A percentile compares a stretch with the other conserved stretches of the same genome.
Conservation (phyloP, 2,888 invertebrate species). For the Hemaris fuciformis region DNA sequence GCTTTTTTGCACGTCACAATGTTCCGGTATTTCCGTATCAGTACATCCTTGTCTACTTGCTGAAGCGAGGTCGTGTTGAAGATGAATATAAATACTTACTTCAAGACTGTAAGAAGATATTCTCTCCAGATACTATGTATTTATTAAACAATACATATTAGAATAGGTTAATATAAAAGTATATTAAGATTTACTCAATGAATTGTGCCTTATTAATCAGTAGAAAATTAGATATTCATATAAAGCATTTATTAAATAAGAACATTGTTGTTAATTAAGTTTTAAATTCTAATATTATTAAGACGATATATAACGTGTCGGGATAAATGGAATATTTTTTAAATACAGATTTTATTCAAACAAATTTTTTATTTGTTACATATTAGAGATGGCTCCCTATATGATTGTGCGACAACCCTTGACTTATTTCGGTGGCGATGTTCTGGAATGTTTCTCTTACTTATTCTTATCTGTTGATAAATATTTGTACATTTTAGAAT, state of each 20-base stretch:
- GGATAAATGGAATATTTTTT: constrained; percentile 4
- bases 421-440: constrained; percentile 23
- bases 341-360: neutral
- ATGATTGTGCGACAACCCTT: constrained; percentile 17
- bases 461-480: constrained; percentile 27
- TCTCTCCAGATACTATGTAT: constrained; percentile 56
- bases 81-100: constrained; percentile 71
- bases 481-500: neutral
- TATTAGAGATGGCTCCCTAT: neutral
- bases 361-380: neutral
- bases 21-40: constrained; percentile 76
- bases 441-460: constrained; percentile 21
- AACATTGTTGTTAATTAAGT: neutral
- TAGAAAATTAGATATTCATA: neutral
- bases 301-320: neutral
- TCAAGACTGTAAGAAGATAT: constrained; percentile 65
- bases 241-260: neutral
- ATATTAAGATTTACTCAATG: neutral
- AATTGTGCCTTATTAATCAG: neutral
- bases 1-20: constrained; percentile 72
- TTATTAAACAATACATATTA: constrained; percentile 69
- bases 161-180: constrained; percentile 7
- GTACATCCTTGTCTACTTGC: constrained; percentile 66
- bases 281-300: neutral
- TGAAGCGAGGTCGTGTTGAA: constrained; percentile 65